These are phyloP conservation scores for Megaceryle alcyon DNA, from an alignment of 2,797 vertebrate species.

Conservation along the genomic window DNA sequence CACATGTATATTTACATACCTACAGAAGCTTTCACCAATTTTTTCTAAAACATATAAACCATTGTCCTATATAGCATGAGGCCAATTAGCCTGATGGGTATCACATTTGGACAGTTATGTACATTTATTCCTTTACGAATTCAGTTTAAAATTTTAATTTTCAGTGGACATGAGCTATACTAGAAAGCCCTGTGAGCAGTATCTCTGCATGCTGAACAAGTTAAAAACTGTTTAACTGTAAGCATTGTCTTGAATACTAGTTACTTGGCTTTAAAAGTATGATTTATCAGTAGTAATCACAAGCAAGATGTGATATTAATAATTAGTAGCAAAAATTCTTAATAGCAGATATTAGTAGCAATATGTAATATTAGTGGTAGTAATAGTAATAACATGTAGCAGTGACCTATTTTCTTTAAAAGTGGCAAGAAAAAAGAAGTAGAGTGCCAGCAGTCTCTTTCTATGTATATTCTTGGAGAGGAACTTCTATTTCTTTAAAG, in stretches of 20 bases:
- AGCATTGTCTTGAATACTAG: background rate
- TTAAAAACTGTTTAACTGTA: background rate
- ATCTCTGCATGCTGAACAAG: background rate
- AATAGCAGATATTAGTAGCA: background rate
- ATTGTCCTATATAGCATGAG: background rate
- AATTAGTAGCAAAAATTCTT: background rate
- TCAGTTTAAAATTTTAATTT: background rate
- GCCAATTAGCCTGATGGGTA: background rate
- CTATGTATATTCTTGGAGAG: background rate
- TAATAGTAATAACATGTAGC: background rate
- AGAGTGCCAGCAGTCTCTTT: background rate
- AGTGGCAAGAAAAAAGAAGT: background rate
- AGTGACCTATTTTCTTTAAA: background rate
- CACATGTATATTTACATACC: background rate
- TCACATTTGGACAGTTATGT: background rate
- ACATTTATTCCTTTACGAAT: background rate
- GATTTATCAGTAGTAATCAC: background rate
- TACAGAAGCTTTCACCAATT: background rate
- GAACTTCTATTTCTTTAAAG: background rate
- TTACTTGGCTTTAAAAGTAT: background rate
- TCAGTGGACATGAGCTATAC: background rate
- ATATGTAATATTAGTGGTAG: background rate
- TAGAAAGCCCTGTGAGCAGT: background rate
- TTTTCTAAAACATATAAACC: background rate
- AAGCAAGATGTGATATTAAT: background rate